Evolutionary conservation across 2,113 vertebrate genomes (phyloP).

Genomic region (Monopterus albus): DNA sequence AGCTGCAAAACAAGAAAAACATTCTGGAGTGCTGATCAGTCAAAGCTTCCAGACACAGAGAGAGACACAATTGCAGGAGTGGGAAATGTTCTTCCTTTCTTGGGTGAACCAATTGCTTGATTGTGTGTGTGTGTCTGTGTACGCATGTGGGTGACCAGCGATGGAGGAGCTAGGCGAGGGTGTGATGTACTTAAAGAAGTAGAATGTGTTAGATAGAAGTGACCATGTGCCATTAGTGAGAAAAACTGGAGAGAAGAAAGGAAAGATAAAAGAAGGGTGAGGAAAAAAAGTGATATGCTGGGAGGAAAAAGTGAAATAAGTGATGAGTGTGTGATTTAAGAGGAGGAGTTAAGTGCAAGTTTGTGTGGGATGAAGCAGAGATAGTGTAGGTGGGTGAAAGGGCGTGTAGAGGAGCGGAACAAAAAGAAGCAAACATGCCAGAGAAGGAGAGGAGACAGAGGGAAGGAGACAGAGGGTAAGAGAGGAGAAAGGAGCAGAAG

Average conservation of each 20-base stretch:
- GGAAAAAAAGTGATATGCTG: conserved; percentile 55
- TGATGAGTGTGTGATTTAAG: conserved; percentile 41
- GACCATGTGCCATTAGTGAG: conserved; percentile 66
- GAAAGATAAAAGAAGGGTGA: conserved; percentile 60
- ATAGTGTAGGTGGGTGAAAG: conserved; percentile 35
- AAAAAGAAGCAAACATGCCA: conserved; percentile 58
- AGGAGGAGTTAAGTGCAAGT: conserved; percentile 37
- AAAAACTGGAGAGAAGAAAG: conserved; percentile 60
- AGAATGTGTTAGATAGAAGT: conserved; percentile 72
- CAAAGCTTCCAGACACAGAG: background rate
- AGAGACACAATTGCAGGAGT: conserved; percentile 21
- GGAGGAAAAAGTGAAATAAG: conserved; percentile 45
- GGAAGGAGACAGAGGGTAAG: conserved; percentile 61
- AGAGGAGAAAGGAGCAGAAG: conserved; percentile 67
- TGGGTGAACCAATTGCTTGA: conserved; percentile 1
- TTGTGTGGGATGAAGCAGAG: conserved; percentile 53
- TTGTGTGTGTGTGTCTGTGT: conserved; percentile 28
- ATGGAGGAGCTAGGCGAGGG: conserved; percentile 63
- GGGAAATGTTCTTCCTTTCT: conserved; percentile 1
- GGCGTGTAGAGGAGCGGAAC: conserved; percentile 27
- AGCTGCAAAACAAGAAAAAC: too few relatives aligned
- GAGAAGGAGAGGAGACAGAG: conserved; percentile 57
- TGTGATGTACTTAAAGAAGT: conserved; percentile 78
- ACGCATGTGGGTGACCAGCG: conserved; percentile 58
- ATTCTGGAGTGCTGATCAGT: too few relatives aligned